Percentiles rank a stretch among this genome's conserved stretches.
Evolutionary conservation across 1,140 invertebrate genomes (phyloP).

Genomic region (Meloidogyne exigua): DNA sequence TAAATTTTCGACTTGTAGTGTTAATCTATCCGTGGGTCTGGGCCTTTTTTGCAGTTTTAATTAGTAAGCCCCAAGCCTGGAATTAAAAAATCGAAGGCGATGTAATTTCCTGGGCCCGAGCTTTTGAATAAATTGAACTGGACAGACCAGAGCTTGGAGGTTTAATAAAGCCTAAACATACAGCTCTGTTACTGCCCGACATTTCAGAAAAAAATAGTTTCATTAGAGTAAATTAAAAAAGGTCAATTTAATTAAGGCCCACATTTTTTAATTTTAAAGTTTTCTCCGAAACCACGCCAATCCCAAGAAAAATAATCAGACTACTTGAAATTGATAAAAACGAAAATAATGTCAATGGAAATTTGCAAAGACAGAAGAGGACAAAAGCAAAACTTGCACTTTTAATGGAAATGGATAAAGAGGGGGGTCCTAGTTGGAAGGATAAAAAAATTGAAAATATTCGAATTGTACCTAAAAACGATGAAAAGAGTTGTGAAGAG

Average conservation of each 20-base stretch:
- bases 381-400: constrained; percentile 10
- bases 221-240: no score
- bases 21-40: no score
- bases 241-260: no score
- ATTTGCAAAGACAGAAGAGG: background rate
- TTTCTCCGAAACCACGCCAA: constrained; percentile 16
- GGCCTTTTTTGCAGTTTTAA: no score
- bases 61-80: no score
- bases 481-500: background rate
- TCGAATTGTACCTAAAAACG: background rate
- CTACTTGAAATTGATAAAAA: background rate
- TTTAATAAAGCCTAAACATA: no score
- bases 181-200: no score
- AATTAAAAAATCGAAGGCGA: no score
- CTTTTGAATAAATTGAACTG: no score
- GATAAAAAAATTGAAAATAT: background rate
- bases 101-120: no score
- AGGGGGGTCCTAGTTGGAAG: background rate
- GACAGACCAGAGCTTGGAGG: no score
- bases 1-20: background rate
- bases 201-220: no score
- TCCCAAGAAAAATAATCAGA: constrained; percentile 11
- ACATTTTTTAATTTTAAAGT: background rate
- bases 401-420: constrained; percentile 10
- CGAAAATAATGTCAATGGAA: background rate